These are phyloP conservation scores for Anthoscopus minutus DNA, from an alignment of 2,113 vertebrate species.

Conservation along the genomic window DNA sequence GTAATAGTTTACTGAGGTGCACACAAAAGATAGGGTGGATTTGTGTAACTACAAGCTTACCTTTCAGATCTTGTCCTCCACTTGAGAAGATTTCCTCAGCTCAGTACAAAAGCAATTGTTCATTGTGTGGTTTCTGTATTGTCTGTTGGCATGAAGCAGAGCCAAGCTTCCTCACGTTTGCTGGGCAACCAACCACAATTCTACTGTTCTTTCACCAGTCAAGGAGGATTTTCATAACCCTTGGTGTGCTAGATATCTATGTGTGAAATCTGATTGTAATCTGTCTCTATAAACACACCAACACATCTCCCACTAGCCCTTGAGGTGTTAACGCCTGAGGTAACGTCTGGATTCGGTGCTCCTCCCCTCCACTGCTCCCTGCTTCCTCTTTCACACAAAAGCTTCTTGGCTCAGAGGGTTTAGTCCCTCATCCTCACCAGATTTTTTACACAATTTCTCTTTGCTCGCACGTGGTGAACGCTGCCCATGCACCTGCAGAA, in stretches of 20 bases:
- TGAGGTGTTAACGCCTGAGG: slow-evolving; percentile 33
- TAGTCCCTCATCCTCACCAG: background rate
- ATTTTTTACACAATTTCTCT: background rate
- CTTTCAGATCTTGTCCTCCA: background rate
- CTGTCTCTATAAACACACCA: slow-evolving; percentile 20
- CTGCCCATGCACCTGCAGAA: background rate
- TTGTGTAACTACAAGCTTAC: slow-evolving; percentile 56
- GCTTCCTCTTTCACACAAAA: slow-evolving; percentile 12
- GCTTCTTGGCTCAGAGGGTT: background rate
- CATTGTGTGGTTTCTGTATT: slow-evolving; percentile 31
- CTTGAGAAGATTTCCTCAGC: background rate
- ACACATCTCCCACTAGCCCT: background rate
- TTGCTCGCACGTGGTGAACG: fast-evolving
- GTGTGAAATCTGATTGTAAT: slow-evolving; percentile 15
- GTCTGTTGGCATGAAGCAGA: background rate
- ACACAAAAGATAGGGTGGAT: slow-evolving; percentile 27
- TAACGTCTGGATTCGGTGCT: slow-evolving; percentile 34
- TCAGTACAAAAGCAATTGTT: background rate
- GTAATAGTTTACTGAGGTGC: slow-evolving; percentile 13
- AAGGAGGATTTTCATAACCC: background rate
- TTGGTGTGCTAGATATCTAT: background rate
- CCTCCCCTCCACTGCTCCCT: slow-evolving; percentile 4
- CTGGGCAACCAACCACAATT: background rate
- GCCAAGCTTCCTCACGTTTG: slow-evolving; percentile 20
- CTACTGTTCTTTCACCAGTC: background rate